These are phyloP conservation scores for Bungarus multicinctus DNA, from an alignment of 2,113 vertebrate genomes.

Conservation along the genomic window DNA sequence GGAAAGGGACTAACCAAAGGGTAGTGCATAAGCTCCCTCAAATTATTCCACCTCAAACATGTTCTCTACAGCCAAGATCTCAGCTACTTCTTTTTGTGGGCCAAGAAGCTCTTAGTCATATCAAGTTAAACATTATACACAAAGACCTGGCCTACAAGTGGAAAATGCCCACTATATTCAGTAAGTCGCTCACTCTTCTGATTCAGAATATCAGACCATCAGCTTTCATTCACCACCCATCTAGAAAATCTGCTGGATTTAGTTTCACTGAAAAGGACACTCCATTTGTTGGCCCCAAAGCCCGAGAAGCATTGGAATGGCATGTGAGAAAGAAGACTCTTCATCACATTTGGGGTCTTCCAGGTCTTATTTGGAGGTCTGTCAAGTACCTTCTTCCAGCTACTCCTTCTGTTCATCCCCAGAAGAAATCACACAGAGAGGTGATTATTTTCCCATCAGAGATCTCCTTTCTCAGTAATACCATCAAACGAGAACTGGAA, in stretches of 20 bases:
- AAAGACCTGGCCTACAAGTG: neutral
- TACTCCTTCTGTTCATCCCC: neutral
- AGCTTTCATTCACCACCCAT: fast-evolving
- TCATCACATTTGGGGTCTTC: neutral
- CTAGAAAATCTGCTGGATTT: no score
- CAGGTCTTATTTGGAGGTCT: neutral
- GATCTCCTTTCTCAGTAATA: neutral
- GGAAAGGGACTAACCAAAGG: no score
- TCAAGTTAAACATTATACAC: neutral
- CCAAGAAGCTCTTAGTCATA: neutral
- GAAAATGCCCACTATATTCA: neutral
- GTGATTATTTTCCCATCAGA: neutral
- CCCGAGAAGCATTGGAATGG: constrained; percentile 10
- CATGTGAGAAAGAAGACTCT: neutral
- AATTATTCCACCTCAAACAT: neutral
- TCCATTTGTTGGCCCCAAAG: neutral
- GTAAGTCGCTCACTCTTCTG: neutral
- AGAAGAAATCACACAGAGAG: neutral
- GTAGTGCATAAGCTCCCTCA: neutral
- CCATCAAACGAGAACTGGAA: neutral
- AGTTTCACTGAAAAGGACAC: neutral
- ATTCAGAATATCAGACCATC: neutral
- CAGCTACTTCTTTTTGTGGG: neutral
- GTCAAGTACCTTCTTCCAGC: neutral
- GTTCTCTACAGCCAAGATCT: neutral